Evolutionary conservation across 1,140 invertebrate species (phyloP).

Genomic region (Mycetomoellerius zeteki): DNA sequence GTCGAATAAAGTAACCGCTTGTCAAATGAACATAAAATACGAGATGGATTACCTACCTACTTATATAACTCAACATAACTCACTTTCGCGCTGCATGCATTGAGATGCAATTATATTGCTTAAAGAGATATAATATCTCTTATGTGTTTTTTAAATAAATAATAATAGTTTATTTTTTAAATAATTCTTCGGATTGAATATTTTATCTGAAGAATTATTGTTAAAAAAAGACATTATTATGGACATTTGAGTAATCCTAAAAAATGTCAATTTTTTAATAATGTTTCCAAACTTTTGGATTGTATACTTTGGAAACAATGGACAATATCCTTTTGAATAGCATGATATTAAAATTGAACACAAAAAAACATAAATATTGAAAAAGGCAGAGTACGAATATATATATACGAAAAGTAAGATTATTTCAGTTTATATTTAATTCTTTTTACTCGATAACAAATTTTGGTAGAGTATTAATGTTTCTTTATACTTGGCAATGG

Average conservation of each 20-base stretch:
- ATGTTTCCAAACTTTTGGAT: too few species aligned
- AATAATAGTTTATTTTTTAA: too few species aligned
- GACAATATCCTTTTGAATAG: background rate
- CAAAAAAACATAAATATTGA: background rate
- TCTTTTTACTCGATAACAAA: background rate
- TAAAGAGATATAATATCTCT: background rate
- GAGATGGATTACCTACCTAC: slow-evolving; percentile 1
- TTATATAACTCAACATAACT: background rate
- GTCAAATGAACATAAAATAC: slow-evolving; percentile 12
- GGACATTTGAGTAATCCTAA: too few species aligned
- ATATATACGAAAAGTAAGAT: background rate
- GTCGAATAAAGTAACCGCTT: slow-evolving; percentile 20
- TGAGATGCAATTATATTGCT: slow-evolving; percentile 27
- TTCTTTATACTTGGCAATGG: background rate
- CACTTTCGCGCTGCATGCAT: slow-evolving; percentile 11
- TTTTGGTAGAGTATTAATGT: background rate
- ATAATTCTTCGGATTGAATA: too few species aligned
- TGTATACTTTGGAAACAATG: background rate
- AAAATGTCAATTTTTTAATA: too few species aligned
- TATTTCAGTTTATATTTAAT: background rate
- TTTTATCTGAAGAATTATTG: too few species aligned
- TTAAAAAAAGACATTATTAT: too few species aligned
- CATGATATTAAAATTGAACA: background rate
- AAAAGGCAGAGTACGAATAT: background rate
- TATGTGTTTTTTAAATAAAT: too few species aligned